Evolutionary conservation across 2,888 invertebrate species (phyloP).

Genomic region (Drosophila emarginata): DNA sequence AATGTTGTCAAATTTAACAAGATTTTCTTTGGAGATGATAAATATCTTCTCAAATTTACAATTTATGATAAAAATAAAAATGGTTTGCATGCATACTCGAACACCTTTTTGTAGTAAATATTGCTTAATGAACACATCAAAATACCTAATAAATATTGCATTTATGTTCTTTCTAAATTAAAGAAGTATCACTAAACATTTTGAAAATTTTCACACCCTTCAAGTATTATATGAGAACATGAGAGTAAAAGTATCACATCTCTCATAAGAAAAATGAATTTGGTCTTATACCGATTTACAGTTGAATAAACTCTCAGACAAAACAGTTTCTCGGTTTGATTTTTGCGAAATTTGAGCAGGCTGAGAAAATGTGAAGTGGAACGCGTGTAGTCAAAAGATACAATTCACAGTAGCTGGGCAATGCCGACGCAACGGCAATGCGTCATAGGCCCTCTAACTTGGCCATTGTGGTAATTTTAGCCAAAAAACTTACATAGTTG

Average conservation of each 20-base stretch:
- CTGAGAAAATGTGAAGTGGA: constrained; percentile 52
- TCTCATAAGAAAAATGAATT: constrained; percentile 42
- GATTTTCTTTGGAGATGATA: constrained; percentile 68
- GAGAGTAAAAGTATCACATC: constrained; percentile 56
- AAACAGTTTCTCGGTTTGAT: constrained; percentile 44
- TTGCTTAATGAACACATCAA: constrained; percentile 74
- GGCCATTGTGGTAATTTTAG: constrained; percentile 64
- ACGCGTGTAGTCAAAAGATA: constrained; percentile 43
- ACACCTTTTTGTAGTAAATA: constrained; percentile 6
- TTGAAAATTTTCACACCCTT: constrained; percentile 37
- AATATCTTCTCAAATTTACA: constrained; percentile 36
- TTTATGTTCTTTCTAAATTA: constrained; percentile 48
- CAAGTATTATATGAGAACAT: constrained; percentile 17
- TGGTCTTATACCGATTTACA: constrained; percentile 41
- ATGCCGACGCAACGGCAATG: constrained; percentile 60
- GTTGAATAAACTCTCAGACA: constrained; percentile 58
- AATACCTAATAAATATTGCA: constrained; percentile 66
- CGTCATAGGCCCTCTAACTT: constrained; percentile 47
- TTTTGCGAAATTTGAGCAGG: constrained; percentile 60
- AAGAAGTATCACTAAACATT: constrained; percentile 31
- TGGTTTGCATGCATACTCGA: constrained; percentile 9
- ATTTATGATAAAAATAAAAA: neutral
- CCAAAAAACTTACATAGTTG: constrained; percentile 48
- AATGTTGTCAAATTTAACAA: constrained; percentile 79
- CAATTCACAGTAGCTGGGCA: constrained; percentile 18